phyloP scores from a whole-genome alignment of 2,113 vertebrate genomes.

The Muntiacus reevesi region DNA sequence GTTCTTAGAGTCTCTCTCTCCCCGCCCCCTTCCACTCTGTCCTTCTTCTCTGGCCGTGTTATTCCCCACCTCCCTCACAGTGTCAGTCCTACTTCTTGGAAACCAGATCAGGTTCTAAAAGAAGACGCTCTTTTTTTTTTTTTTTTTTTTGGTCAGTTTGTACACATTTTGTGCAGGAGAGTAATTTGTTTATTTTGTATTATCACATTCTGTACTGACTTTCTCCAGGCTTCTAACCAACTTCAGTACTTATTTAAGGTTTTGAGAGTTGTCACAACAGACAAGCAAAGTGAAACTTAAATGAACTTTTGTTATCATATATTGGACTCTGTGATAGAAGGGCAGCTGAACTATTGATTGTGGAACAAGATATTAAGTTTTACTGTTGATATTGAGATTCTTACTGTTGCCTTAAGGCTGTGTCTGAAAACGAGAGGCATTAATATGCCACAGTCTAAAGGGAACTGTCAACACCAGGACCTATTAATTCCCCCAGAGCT shows the following conservation, averaged over 20 bases:
- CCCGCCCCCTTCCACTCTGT: background rate
- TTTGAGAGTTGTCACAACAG: background rate
- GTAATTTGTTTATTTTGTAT: background rate
- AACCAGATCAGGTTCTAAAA: background rate
- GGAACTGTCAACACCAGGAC: background rate
- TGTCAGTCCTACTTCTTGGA: background rate
- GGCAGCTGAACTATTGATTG: background rate
- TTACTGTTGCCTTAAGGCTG: background rate
- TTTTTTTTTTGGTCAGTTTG: background rate
- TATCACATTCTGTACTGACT: background rate
- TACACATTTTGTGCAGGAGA: background rate
- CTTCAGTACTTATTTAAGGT: background rate
- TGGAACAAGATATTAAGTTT: background rate
- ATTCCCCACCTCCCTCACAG: background rate
- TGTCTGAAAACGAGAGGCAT: background rate
- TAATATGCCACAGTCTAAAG: background rate
- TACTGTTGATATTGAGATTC: background rate
- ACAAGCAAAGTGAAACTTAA: background rate
- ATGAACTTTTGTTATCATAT: background rate
- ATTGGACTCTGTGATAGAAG: background rate
- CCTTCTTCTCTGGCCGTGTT: no score
- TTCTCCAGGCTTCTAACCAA: background rate
- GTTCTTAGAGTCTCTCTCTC: no score
- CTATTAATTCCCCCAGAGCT: background rate
- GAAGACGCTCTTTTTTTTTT: background rate